A percentile compares a stretch with the other conserved stretches of the same genome.
Evolutionary conservation across 2,113 vertebrate species (phyloP).

Genomic region (Tauraco erythrolophus): DNA sequence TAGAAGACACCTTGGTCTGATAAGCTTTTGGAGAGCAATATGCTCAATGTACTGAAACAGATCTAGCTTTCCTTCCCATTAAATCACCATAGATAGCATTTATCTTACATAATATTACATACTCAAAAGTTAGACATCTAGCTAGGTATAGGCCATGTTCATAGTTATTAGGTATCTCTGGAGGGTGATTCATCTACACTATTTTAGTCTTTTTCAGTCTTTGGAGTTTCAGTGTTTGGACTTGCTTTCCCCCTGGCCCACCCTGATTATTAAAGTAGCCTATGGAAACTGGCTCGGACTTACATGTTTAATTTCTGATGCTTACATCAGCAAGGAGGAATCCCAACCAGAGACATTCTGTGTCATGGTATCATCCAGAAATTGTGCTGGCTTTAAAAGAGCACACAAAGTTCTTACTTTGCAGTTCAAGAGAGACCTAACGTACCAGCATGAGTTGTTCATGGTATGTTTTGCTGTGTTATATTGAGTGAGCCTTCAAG

Average conservation of each 20-base stretch:
- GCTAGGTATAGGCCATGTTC: not conserved
- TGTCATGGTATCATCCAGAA: not conserved
- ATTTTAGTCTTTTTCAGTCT: not conserved
- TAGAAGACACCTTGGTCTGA: not conserved
- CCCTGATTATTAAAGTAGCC: not conserved
- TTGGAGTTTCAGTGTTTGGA: not conserved
- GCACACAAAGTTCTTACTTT: not conserved
- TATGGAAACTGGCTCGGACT: not conserved
- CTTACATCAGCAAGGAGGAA: not conserved
- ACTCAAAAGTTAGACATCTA: not conserved
- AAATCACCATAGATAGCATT: not conserved
- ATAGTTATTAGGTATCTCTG: not conserved
- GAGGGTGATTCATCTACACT: not conserved
- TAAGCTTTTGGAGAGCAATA: not conserved
- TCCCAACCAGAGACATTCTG: not conserved
- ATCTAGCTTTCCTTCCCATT: not conserved
- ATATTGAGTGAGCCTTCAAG: not conserved
- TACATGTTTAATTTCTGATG: not conserved
- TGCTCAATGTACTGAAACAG: not conserved
- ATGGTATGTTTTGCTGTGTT: not conserved
- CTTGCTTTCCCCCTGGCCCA: not conserved
- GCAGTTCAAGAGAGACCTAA: not conserved
- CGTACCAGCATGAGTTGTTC: not conserved
- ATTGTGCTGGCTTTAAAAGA: not conserved
- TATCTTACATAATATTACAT: not conserved